Conservation (phyloP, 1,140 invertebrate species). For the Bombus balteatus region DNA sequence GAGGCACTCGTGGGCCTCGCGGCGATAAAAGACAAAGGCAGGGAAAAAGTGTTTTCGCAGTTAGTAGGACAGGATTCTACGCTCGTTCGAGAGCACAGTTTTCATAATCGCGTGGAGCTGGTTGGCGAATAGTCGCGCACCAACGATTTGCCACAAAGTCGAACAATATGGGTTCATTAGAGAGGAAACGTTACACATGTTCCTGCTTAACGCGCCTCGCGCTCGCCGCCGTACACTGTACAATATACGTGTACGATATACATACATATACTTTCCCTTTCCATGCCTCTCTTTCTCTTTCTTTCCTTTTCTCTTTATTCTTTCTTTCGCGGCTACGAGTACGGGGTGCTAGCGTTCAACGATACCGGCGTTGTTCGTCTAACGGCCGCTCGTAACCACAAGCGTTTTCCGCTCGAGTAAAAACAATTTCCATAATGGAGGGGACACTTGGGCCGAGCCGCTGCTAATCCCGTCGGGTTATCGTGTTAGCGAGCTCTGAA, state of each 20-base stretch:
- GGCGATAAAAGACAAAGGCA: not conserved
- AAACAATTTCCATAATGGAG: constrained; percentile 50
- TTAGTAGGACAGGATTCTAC: not conserved
- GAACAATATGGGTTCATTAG: constrained; percentile 36
- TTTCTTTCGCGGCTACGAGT: not conserved
- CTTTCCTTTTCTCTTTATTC: not conserved
- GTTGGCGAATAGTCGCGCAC: not conserved
- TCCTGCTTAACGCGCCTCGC: not conserved
- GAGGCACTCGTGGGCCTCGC: not conserved
- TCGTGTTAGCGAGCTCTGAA: constrained; percentile 12
- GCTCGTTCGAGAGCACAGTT: not conserved
- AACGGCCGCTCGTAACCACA: constrained; percentile 24
- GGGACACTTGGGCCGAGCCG: constrained; percentile 8
- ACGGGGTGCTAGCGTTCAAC: not conserved
- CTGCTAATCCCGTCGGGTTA: not conserved
- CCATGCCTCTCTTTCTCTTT: not conserved
- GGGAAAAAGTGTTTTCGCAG: not conserved
- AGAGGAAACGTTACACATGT: constrained; percentile 30
- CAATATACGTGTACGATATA: not conserved
- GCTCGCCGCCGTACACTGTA: too few species aligned
- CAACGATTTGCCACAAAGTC: constrained; percentile 22
- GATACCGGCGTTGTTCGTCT: constrained; percentile 1
- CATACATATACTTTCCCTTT: constrained; percentile 14
- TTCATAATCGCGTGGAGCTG: constrained; percentile 23
- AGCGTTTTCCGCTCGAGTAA: constrained; percentile 35